These are phyloP conservation scores for Meliscaeva auricollis DNA, from an alignment of 2,888 invertebrate genomes.

Conservation along the genomic window DNA sequence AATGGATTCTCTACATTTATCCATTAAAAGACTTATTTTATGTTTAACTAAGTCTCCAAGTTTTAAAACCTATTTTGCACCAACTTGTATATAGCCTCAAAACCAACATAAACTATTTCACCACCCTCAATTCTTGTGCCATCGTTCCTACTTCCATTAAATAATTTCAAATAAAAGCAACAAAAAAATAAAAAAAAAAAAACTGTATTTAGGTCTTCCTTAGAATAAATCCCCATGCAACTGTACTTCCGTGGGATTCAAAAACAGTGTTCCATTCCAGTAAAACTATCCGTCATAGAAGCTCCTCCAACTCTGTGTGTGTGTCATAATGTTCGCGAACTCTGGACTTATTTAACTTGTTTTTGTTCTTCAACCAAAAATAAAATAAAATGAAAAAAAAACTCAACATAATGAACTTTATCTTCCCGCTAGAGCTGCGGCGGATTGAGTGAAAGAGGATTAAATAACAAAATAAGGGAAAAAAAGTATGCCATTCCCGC, in stretches of 20 bases:
- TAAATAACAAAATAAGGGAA: conserved; percentile 21
- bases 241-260: conserved; percentile 43
- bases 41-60: not conserved
- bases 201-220: conserved; percentile 43
- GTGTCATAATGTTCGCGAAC: conserved; percentile 27
- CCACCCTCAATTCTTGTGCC: not conserved
- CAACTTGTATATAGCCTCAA: conserved; percentile 27
- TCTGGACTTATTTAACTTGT: conserved; percentile 32
- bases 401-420: conserved; percentile 33
- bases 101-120: conserved; percentile 39
- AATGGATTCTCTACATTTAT: not conserved
- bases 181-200: conserved; percentile 11
- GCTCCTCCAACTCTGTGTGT: not conserved
- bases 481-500: conserved; percentile 41
- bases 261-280: conserved; percentile 11
- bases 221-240: conserved; percentile 43
- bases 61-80: conserved; percentile 17
- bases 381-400: not conserved
- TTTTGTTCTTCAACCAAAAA: conserved; percentile 8
- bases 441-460: conserved; percentile 13
- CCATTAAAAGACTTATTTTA: conserved; percentile 1
- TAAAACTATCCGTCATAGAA: conserved; percentile 40
- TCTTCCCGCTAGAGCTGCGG: conserved; percentile 3
- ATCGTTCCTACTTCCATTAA: conserved; percentile 50
- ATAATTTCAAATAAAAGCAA: conserved; percentile 34